Conservation (phyloP, 2,797 vertebrate species). For the Anas capensis region DNA sequence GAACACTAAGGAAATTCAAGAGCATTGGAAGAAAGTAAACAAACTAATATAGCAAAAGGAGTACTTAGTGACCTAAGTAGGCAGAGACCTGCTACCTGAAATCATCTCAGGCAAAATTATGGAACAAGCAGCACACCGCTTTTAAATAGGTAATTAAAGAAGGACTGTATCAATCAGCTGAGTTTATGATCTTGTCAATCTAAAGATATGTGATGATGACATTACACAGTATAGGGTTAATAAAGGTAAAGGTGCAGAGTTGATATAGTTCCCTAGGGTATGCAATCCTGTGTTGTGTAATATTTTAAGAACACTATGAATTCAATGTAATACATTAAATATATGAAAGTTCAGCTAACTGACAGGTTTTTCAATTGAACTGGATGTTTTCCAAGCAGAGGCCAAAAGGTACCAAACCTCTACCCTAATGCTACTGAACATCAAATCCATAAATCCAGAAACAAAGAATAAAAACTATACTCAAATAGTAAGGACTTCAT, state of each 20-base stretch:
- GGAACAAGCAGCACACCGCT: background rate
- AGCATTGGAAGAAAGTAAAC: background rate
- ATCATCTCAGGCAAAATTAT: background rate
- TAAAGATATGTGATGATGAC: background rate
- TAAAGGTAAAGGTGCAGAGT: constrained; percentile 6
- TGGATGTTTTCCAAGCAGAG: constrained; percentile 17
- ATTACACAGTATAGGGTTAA: background rate
- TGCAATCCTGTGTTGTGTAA: background rate
- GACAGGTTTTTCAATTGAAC: constrained; percentile 43
- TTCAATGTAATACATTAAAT: background rate
- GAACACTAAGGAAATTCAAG: background rate
- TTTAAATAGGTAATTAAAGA: constrained; percentile 6
- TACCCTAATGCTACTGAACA: background rate
- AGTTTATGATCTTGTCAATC: constrained; percentile 2
- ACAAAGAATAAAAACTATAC: background rate
- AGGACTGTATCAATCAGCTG: background rate
- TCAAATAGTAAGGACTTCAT: background rate
- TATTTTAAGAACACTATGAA: constrained; percentile 23
- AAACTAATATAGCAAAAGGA: background rate
- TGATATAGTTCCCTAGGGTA: background rate
- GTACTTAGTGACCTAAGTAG: background rate
- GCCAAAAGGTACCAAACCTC: background rate
- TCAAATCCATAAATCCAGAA: background rate
- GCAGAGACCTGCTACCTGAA: background rate
- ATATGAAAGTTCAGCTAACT: constrained; percentile 25